Conservation (phyloP, 37 sponge, comb jelly and placozoan genomes). For the Crambe crambe region DNA sequence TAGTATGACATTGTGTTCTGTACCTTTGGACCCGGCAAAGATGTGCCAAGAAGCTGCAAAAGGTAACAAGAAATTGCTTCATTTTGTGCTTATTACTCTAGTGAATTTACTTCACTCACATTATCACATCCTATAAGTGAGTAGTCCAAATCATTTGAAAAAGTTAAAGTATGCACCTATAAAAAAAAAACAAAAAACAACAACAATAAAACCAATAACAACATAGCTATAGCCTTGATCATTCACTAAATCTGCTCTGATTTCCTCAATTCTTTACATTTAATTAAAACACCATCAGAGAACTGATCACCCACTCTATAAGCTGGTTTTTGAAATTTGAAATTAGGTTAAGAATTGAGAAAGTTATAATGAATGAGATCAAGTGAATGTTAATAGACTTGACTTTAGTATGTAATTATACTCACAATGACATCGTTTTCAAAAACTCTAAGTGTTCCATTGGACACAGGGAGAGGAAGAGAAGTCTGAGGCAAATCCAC, state of each 20-base stretch:
- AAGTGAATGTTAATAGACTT: background rate
- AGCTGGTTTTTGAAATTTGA: no score
- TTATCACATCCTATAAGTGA: background rate
- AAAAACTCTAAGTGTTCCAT: background rate
- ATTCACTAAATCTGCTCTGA: background rate
- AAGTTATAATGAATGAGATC: no score
- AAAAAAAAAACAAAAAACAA: no score
- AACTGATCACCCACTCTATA: no score
- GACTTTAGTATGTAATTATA: no score
- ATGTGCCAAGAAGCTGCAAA: background rate
- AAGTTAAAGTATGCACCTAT: background rate
- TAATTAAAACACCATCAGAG: no score
- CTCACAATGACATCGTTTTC: background rate
- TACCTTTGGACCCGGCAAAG: background rate
- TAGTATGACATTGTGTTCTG: background rate
- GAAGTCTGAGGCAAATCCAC: background rate
- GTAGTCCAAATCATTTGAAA: slow-evolving; percentile 1
- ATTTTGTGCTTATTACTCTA: background rate
- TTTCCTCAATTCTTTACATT: no score
- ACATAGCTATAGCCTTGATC: background rate
- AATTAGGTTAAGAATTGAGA: no score
- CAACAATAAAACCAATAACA: background rate
- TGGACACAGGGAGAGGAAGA: background rate
- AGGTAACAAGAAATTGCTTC: background rate
- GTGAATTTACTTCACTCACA: background rate